Percentiles rank a stretch among this genome's conserved stretches.
Conservation (phyloP, 2,797 vertebrate species). For the Crenuchus spilurus region DNA sequence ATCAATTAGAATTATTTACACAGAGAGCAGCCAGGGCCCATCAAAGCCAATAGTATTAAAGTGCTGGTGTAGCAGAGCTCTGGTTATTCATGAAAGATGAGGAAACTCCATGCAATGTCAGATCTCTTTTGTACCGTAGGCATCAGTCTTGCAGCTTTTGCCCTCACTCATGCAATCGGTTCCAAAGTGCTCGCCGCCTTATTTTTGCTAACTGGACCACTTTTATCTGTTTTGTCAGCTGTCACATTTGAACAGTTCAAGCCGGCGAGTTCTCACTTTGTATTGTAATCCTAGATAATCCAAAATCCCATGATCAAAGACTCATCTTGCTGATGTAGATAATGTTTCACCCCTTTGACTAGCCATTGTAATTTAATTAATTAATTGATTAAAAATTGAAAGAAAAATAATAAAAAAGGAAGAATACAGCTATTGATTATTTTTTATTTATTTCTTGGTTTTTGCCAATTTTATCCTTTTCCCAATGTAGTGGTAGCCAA, state of each 20-base stretch:
- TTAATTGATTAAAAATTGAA: no score
- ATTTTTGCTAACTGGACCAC: slow-evolving; percentile 54
- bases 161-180: slow-evolving; percentile 14
- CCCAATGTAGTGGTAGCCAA: no score
- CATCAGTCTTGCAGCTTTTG: slow-evolving; percentile 18
- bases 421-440: no score
- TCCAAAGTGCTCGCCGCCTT: slow-evolving; percentile 40
- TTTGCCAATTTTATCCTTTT: no score
- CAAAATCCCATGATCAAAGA: slow-evolving; percentile 68
- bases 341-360: slow-evolving; percentile 58
- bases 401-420: no score
- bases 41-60: slow-evolving; percentile 32
- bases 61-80: slow-evolving; percentile 18
- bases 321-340: slow-evolving; percentile 55
- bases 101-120: slow-evolving; percentile 30
- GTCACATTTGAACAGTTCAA: slow-evolving; percentile 67
- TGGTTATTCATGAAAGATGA: slow-evolving; percentile 40
- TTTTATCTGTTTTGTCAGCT: slow-evolving; percentile 71
- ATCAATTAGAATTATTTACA: slow-evolving; percentile 65
- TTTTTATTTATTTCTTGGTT: no score
- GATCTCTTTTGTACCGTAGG: slow-evolving; percentile 26
- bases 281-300: slow-evolving; percentile 71
- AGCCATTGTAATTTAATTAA: no score
- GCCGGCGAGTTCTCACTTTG: slow-evolving; percentile 62
- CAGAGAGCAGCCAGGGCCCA: slow-evolving; percentile 55